Evolutionary conservation across 2,113 vertebrate genomes (phyloP).

Genomic region (Myiozetetes cayanensis): DNA sequence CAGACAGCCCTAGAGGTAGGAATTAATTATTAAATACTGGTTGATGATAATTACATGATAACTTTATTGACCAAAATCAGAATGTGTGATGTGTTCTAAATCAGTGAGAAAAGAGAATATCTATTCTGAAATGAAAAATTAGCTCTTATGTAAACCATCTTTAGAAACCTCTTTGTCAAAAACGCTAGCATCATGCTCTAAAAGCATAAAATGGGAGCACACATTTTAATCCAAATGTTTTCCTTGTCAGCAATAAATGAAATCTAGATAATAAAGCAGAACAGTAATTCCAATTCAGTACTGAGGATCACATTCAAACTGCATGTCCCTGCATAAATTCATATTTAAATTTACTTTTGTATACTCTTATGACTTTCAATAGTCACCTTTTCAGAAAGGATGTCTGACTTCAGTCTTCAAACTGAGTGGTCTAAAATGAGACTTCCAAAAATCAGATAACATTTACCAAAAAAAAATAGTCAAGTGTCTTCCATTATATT

Average conservation of each 20-base stretch:
- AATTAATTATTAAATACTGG: slow-evolving; percentile 78
- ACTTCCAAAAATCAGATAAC: neutral
- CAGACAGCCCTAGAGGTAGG: slow-evolving; percentile 73
- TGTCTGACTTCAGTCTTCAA: neutral
- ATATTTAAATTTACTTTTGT: neutral
- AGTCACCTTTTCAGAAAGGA: neutral
- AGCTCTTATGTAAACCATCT: neutral
- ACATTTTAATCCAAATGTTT: neutral
- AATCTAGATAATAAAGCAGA: neutral
- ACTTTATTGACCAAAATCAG: slow-evolving; percentile 74
- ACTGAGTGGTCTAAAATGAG: neutral
- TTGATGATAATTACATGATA: slow-evolving; percentile 78
- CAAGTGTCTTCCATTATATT: neutral
- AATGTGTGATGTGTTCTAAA: neutral
- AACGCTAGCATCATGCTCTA: neutral
- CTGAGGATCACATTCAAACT: neutral
- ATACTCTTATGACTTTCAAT: neutral
- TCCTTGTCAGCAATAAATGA: neutral
- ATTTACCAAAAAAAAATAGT: neutral
- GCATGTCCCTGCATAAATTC: neutral
- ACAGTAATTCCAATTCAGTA: neutral
- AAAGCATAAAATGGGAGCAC: neutral
- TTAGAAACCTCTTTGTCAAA: neutral
- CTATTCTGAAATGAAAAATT: neutral
- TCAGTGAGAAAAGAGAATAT: neutral